Percentiles rank a stretch among this genome's conserved stretches.
phyloP scores from a whole-genome alignment of 2,113 vertebrate genomes.

The Furnarius figulus region DNA sequence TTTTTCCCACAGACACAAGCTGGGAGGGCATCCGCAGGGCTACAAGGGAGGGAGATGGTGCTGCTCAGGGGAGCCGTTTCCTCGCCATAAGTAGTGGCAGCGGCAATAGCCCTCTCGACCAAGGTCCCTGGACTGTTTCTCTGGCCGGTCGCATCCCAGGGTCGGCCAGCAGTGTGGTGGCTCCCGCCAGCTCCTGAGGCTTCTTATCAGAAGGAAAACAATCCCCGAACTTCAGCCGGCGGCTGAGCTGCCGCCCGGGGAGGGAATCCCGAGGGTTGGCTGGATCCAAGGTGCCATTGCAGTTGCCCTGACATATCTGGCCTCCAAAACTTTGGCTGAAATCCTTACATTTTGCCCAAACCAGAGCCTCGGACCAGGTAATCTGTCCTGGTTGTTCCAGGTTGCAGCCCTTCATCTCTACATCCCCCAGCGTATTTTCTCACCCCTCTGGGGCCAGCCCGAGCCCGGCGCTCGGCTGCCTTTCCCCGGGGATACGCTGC shows the following conservation, averaged over 20 bases:
- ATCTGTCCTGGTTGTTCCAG: background rate
- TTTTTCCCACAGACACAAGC: background rate
- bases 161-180: background rate
- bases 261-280: background rate
- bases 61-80: background rate
- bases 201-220: background rate
- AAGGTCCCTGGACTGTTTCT: background rate
- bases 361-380: background rate
- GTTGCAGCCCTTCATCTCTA: background rate
- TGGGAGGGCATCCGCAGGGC: background rate
- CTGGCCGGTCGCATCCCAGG: background rate
- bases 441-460: too few species aligned
- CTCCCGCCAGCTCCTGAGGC: background rate
- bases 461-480: background rate
- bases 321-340: slow-evolving; percentile 34
- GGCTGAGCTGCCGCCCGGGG: background rate
- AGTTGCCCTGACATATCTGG: background rate
- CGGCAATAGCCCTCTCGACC: accelerated
- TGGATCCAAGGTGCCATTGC: background rate
- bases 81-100: background rate
- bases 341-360: background rate
- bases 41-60: background rate
- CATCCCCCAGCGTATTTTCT: background rate
- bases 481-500: background rate
- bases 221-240: background rate